Conservation (phyloP, 2,888 invertebrate genomes). For the Timema podura region DNA sequence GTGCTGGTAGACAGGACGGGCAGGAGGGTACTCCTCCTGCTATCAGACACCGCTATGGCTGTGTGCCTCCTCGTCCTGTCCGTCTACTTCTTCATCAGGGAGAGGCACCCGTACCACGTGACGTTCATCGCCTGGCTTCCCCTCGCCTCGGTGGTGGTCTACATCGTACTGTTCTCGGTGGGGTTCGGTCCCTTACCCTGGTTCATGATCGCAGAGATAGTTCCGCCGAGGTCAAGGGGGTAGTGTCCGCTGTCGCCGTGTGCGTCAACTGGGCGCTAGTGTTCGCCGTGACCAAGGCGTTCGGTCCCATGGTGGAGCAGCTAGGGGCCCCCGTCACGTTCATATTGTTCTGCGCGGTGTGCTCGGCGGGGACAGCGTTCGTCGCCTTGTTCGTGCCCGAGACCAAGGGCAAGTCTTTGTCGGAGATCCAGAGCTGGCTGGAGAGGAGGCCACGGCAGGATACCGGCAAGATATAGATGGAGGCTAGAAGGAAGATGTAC, state of each 20-base stretch:
- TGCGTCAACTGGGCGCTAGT: not conserved
- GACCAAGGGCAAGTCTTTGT: not conserved
- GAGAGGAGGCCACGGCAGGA: not conserved
- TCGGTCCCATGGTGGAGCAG: not conserved
- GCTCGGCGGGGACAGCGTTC: not conserved
- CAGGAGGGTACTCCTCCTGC: not conserved
- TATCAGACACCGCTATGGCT: constrained; percentile 6
- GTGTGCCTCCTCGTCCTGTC: constrained; percentile 9
- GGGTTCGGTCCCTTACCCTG: not conserved
- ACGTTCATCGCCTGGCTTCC: not conserved
- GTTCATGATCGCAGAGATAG: constrained; percentile 1
- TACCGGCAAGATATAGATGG: no score
- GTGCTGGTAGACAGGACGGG: not conserved
- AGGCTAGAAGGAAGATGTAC: no score
- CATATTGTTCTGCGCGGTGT: not conserved
- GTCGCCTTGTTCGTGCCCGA: constrained; percentile 8
- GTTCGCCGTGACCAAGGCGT: not conserved
- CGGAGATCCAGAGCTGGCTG: not conserved
- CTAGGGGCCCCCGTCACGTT: not conserved
- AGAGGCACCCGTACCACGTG: not conserved
- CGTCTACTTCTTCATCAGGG: constrained; percentile 2
- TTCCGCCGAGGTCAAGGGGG: not conserved
- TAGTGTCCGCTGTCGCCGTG: not conserved
- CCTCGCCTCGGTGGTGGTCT: not conserved
- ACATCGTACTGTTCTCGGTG: not conserved